Evolutionary conservation across 2,797 vertebrate genomes (phyloP).

Genomic region (Crocidura indochinensis): DNA sequence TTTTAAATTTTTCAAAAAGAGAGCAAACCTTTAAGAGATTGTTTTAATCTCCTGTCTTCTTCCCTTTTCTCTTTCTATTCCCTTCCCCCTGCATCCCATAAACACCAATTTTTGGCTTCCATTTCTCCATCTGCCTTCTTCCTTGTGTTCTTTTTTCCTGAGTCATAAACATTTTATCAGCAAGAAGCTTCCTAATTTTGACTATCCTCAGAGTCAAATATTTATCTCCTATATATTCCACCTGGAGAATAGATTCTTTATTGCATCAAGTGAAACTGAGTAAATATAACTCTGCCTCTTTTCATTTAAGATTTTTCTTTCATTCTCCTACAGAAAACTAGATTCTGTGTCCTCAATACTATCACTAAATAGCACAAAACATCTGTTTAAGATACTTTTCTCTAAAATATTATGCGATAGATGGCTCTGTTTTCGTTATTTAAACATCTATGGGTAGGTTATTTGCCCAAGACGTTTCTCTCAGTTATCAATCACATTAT

Average conservation of each 20-base stretch:
- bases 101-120: slow-evolving; percentile 70
- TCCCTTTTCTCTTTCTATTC: slow-evolving; percentile 59
- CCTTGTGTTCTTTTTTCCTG: slow-evolving; percentile 63
- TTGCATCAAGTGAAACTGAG: background rate
- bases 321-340: background rate
- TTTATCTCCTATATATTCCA: slow-evolving; percentile 57
- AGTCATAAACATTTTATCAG: slow-evolving; percentile 82
- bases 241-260: slow-evolving; percentile 9
- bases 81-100: slow-evolving; percentile 21
- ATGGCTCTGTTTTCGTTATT: background rate
- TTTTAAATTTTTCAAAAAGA: slow-evolving; percentile 84
- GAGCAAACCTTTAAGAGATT: slow-evolving; percentile 83
- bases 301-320: slow-evolving; percentile 29
- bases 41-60: slow-evolving; percentile 78
- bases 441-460: background rate
- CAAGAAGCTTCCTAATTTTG: slow-evolving; percentile 57
- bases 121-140: slow-evolving; percentile 81
- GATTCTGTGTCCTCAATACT: background rate
- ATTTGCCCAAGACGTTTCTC: slow-evolving; percentile 8
- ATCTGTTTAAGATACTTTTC: background rate
- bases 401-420: background rate
- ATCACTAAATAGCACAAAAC: background rate
- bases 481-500: slow-evolving; percentile 16
- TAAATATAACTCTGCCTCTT: slow-evolving; percentile 16
- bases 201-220: slow-evolving; percentile 49